Conservation (phyloP, 2,888 invertebrate species). For the Melikaiella ostensackeni region DNA sequence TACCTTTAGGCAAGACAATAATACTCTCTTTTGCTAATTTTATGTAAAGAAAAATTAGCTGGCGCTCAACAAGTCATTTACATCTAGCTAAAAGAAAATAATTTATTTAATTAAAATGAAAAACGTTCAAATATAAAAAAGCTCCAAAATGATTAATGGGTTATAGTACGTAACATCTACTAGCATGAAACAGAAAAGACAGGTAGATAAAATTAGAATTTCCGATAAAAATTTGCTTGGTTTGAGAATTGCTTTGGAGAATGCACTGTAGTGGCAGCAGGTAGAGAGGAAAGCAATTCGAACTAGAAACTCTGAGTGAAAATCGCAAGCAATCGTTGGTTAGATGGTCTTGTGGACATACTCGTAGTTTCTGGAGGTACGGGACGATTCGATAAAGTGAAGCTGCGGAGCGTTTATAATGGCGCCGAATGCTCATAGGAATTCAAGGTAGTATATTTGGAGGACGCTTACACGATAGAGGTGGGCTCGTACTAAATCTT, state of each 20-base stretch:
- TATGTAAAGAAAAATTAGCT: too few relatives aligned
- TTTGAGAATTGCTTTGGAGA: not conserved
- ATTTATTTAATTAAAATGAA: too few relatives aligned
- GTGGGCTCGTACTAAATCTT: conserved; percentile 59
- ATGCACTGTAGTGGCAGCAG: not conserved
- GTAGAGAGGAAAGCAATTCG: not conserved
- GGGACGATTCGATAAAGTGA: conserved; percentile 40
- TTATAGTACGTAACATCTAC: too few relatives aligned
- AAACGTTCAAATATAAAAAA: too few relatives aligned
- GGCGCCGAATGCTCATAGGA: conserved; percentile 50
- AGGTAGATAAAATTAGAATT: too few relatives aligned
- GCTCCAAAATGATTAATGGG: too few relatives aligned
- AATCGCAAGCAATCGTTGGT: conserved; percentile 21
- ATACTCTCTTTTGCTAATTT: too few relatives aligned
- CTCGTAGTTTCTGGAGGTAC: conserved; percentile 17
- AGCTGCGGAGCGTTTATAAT: conserved; percentile 56
- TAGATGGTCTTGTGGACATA: conserved; percentile 16
- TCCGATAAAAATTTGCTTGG: too few relatives aligned
- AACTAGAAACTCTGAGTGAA: conserved; percentile 24
- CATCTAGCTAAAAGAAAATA: too few relatives aligned
- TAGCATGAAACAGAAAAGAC: too few relatives aligned
- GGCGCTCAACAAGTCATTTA: too few relatives aligned
- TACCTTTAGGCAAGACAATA: too few relatives aligned
- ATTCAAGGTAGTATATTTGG: conserved; percentile 57
- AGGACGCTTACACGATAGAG: conserved; percentile 60